phyloP scores from a whole-genome alignment of 64 coral and sea anemone genomes.

The Orbicella faveolata region DNA sequence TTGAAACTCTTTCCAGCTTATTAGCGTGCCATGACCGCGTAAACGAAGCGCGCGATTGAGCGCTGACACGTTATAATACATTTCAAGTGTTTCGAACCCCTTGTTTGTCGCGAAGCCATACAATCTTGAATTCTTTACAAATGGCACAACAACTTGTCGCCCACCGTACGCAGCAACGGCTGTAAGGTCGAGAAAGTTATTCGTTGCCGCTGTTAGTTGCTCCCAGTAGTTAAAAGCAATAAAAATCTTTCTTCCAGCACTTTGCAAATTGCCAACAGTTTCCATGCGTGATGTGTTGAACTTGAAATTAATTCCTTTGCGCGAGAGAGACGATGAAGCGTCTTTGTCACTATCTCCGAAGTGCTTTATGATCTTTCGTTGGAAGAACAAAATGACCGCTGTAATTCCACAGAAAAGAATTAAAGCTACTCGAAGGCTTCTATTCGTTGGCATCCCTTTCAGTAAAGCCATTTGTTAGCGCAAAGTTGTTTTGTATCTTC shows the following conservation, averaged over 20 bases:
- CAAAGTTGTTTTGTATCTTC: too few relatives aligned
- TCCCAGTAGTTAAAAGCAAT: conserved; percentile 95
- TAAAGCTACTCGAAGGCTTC: too few relatives aligned
- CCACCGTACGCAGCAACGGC: conserved; percentile 64
- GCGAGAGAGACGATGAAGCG: too few relatives aligned
- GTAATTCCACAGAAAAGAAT: too few relatives aligned
- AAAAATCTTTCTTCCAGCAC: conserved; percentile 50
- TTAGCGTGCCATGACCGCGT: conserved; percentile 66
- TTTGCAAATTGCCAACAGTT: too few relatives aligned
- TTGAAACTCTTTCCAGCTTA: conserved; percentile 65
- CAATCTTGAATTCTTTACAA: conserved; percentile 89
- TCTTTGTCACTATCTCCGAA: too few relatives aligned
- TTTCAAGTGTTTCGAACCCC: conserved; percentile 52
- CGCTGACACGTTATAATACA: conserved; percentile 64
- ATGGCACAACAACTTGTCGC: conserved; percentile 79
- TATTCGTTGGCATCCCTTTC: too few relatives aligned
- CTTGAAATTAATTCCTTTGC: too few relatives aligned
- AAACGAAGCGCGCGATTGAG: conserved; percentile 65
- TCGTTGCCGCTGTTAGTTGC: conserved; percentile 84
- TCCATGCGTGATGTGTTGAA: too few relatives aligned
- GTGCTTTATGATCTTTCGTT: too few relatives aligned
- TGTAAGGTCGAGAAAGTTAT: conserved; percentile 65
- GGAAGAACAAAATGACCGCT: too few relatives aligned
- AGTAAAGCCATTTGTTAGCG: too few relatives aligned
- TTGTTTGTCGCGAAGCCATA: conserved; percentile 9